phyloP scores from a whole-genome alignment of 2,113 vertebrate species.

The Euleptes europaea region DNA sequence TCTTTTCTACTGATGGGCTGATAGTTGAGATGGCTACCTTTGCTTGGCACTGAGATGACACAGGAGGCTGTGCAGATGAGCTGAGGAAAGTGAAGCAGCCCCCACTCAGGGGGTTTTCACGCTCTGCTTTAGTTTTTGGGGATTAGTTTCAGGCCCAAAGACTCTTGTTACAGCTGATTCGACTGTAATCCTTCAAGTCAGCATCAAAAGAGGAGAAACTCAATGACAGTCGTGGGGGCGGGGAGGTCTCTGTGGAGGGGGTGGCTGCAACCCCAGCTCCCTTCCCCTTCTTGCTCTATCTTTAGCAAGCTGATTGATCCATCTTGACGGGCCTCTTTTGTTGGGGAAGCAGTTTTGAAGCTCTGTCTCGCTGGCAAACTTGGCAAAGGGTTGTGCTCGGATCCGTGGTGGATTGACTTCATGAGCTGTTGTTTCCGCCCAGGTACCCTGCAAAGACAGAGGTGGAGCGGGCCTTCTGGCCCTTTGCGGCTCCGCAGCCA shows the following conservation, averaged over 20 bases:
- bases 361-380: rapidly evolving
- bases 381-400: not conserved
- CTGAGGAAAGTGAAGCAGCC: too few species aligned
- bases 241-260: not conserved
- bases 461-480: not conserved
- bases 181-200: not conserved
- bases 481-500: too few species aligned
- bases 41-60: not conserved
- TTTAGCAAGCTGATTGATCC: rapidly evolving
- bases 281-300: not conserved
- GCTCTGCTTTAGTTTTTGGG: rapidly evolving
- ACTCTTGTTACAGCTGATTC: not conserved
- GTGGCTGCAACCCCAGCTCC: rapidly evolving
- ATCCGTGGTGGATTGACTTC: not conserved
- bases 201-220: rapidly evolving
- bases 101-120: not conserved
- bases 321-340: rapidly evolving
- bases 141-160: not conserved
- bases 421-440: not conserved
- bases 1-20: not conserved
- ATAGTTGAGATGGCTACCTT: not conserved
- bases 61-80: not conserved
- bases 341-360: not conserved
- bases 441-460: not conserved
- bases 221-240: not conserved